Base-by-base conservation (phyloP, 2,797 vertebrate species). In the Orestias chungarensis region DNA sequence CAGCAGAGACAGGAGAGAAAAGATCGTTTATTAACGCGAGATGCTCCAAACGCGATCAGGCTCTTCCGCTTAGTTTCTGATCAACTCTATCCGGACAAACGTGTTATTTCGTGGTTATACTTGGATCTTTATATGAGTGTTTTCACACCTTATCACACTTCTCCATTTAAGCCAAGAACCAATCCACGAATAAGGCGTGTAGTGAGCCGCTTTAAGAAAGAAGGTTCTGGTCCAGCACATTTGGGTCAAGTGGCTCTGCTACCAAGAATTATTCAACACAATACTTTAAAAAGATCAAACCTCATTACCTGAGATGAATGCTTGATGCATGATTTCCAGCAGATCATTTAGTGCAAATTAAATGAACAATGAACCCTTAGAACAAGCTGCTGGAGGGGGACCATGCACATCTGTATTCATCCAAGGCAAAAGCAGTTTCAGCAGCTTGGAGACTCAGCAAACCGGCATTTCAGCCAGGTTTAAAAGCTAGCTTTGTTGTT, bases 11-110 rank as follows among this genome's bases (percentile, higher is more conserved):
- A n/a, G n/a, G n/a, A 27, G 0, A 2, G 35, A 73, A 23, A 65
- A 86, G 86, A 85, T 85, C 81, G 67, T 80, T 38, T 76, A 40
- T 66, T 0, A 0, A 0, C 0, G 57, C 29, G 0, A 23, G 71
- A 74, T 66, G 71, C 12, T 2, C 33, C 0, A n/a, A 18, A 23
- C 5, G 23, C n/a, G n/a, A n/a, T n/a, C n/a, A n/a, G n/a, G n/a
- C n/a, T n/a, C n/a, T n/a, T n/a, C n/a, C n/a, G n/a, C n/a, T n/a
- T n/a, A n/a, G n/a, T n/a, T n/a, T n/a, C n/a, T n/a, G n/a, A n/a
- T n/a, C n/a, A n/a, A n/a, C n/a, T n/a, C n/a, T n/a, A n/a, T n/a
- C n/a, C n/a, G n/a, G n/a, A n/a, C n/a, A n/a, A n/a, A n/a, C n/a
- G n/a, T n/a, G n/a, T n/a, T n/a, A n/a, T n/a, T n/a, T n/a, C n/a